A percentile compares a stretch with the other conserved stretches of the same genome.
phyloP scores from a whole-genome alignment of 2,888 invertebrate species.

The Theretra japonica region DNA sequence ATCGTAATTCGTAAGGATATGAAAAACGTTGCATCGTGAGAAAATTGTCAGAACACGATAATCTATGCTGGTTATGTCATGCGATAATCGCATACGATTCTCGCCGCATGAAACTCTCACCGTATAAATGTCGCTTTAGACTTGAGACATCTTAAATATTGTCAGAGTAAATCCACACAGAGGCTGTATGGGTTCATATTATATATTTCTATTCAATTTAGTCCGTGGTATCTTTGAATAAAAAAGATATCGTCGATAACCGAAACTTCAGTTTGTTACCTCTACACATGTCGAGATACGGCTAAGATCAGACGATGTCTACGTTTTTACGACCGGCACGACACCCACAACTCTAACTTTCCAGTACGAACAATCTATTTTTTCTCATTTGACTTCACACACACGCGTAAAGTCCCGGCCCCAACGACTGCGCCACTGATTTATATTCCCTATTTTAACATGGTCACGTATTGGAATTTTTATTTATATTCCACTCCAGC shows the following conservation, averaged over 20 bases:
- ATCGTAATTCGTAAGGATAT: too few species aligned
- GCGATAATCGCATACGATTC: too few species aligned
- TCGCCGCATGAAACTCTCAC: too few species aligned
- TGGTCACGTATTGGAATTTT: background rate
- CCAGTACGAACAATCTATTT: background rate
- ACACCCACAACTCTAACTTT: background rate
- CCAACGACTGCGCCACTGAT: background rate
- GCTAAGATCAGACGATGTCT: background rate
- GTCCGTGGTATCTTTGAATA: background rate
- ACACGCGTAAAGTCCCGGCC: background rate
- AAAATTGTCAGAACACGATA: too few species aligned
- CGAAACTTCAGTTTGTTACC: background rate
- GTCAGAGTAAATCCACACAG: too few species aligned
- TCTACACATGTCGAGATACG: background rate
- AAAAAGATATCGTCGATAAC: background rate
- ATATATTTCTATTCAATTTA: background rate
- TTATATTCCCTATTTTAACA: background rate
- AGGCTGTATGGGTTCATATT: too few species aligned
- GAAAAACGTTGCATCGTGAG: too few species aligned
- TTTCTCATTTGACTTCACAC: background rate
- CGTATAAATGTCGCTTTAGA: too few species aligned
- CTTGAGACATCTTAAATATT: too few species aligned
- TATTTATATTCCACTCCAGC: background rate
- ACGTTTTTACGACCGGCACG: background rate
- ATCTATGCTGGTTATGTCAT: too few species aligned